A percentile compares a stretch with the other conserved stretches of the same genome.
phyloP scores from a whole-genome alignment of 2,797 vertebrate genomes.

The Hypotaenidia philippensis region DNA sequence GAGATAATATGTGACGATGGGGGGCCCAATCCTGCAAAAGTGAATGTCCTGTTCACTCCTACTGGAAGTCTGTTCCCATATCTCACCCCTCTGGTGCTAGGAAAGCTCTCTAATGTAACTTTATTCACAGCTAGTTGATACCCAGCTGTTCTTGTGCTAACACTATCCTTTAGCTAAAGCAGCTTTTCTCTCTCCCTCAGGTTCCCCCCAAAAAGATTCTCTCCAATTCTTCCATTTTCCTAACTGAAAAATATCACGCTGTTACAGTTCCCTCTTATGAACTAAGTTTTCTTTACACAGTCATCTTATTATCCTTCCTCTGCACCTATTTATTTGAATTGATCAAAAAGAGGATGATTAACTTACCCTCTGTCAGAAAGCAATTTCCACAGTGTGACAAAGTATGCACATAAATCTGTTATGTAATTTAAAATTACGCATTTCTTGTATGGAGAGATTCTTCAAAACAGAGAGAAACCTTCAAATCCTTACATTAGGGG shows the following conservation, averaged over 20 bases:
- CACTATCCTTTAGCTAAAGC: neutral
- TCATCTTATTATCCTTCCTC: conserved; percentile 37
- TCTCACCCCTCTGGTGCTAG: neutral
- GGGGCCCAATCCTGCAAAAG: neutral
- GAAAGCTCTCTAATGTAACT: neutral
- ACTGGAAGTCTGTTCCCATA: neutral
- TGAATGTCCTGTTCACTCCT: neutral
- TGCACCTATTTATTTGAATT: conserved; percentile 41
- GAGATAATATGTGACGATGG: neutral
- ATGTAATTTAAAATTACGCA: neutral
- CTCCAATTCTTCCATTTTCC: neutral
- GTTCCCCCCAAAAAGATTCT: neutral
- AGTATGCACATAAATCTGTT: conserved; percentile 6
- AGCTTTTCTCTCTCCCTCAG: conserved; percentile 17
- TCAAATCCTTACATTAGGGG: neutral
- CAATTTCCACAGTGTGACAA: conserved; percentile 11
- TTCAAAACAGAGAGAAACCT: neutral
- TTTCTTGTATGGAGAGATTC: neutral
- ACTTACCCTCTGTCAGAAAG: conserved; percentile 6
- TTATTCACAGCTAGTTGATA: neutral
- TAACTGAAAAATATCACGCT: neutral
- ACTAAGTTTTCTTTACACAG: conserved; percentile 13
- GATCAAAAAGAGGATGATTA: conserved; percentile 19
- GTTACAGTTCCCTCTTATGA: neutral
- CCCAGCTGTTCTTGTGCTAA: neutral